Evolutionary conservation across 2,888 invertebrate genomes (phyloP), one percentile per base, ranked within the genome.

Genomic region (Hyposoter didymator): DNA sequence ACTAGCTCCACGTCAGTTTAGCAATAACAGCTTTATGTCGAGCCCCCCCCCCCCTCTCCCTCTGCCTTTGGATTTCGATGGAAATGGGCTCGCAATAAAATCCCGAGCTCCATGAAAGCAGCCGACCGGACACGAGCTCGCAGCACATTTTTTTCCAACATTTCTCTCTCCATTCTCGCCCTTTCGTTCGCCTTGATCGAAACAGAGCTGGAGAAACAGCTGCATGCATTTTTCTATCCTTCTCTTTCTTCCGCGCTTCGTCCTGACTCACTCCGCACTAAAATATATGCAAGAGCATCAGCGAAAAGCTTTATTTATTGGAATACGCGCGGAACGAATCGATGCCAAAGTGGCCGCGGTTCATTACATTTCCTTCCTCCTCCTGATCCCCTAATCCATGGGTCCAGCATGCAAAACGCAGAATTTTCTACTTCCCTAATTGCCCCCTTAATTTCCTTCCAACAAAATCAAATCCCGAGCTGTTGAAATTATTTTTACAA

Each of bases 241-340:
- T 28, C 32, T 76, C 49, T 70, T 59, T 22, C 62, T 47, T 17
- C 59, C 22, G 7, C 66, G 7, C 66, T 45, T 55, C 52, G 47
- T 72, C 22, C 35, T n/a, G n/a, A n/a, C 19, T 28, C 49, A 49
- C 49, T 74, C 59, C 19, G 49, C 43, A 72, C 69, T 22, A 72
- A 83, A 83, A 84, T 75, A 84, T 43, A 86, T 55, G 22, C 6
- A 22, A 39, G 73, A 83, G 69, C 28, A 62, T 43, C 17, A 72
- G 70, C 47, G 62, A 49, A 59, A 28, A 78, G 82, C 72, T 87
- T 88, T 82, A 86, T 87, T 84, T 35, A 6, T 35, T 35, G 85
- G 82, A 87, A 80, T 88, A 87, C 84, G 79, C 84, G 79, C 86
- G 86, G 82, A 82, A 82, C 73, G 76, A 85, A 86, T 88, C 85